Conservation (phyloP, 2,797 vertebrate genomes). For the Sebastes jordani region DNA sequence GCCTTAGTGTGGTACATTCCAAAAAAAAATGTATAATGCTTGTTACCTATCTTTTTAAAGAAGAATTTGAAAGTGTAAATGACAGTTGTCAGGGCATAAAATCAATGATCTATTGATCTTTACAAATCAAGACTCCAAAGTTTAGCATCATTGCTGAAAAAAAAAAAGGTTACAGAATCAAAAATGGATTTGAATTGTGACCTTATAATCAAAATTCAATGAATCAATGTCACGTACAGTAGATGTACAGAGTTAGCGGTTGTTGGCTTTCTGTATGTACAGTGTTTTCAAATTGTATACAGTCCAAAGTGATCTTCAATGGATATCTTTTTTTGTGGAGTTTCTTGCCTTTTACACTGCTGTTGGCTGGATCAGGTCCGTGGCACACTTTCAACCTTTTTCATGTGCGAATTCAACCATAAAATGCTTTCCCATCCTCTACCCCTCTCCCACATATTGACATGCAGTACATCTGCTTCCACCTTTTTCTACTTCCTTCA, state of each 20-base stretch:
- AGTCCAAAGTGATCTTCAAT: neutral
- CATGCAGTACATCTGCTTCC: constrained; percentile 15
- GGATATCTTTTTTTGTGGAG: neutral
- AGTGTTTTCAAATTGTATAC: neutral
- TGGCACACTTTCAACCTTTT: constrained; percentile 8
- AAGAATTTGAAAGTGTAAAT: no score
- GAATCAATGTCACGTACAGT: neutral
- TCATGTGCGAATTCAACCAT: constrained; percentile 10
- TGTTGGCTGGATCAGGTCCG: neutral
- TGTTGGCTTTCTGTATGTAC: neutral
- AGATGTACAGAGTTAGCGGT: neutral
- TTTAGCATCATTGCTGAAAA: no score
- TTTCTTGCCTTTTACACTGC: neutral
- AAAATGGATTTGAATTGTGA: no score
- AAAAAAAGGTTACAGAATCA: no score
- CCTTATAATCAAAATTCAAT: no score
- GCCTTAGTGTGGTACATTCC: no score
- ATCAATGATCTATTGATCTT: no score
- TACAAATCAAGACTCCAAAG: no score
- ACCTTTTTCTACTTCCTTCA: constrained; percentile 23
- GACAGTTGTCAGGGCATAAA: no score
- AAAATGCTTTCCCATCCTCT: neutral
- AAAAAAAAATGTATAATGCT: no score
- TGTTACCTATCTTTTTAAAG: no score
- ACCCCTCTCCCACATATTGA: neutral